phyloP scores from a whole-genome alignment of 1,140 invertebrate genomes.

The Drosophila elegans region DNA sequence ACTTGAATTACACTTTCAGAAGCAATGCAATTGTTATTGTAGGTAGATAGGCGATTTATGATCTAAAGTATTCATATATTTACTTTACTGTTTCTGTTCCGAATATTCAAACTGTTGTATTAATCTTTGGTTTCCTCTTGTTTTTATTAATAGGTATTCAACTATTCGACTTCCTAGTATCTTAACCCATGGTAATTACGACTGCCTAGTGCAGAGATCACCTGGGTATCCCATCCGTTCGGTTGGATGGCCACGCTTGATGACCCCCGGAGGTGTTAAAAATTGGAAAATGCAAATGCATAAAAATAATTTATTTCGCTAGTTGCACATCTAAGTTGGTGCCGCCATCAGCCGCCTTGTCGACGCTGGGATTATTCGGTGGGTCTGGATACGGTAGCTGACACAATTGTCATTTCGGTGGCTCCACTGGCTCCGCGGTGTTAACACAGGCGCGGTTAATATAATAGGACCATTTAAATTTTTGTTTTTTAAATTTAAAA shows the following conservation, averaged over 20 bases:
- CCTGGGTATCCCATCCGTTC: conserved; percentile 25
- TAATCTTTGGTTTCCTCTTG: not conserved
- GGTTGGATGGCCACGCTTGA: conserved; percentile 60
- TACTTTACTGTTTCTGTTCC: no score
- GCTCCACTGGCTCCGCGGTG: conserved; percentile 11
- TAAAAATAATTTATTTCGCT: conserved; percentile 82
- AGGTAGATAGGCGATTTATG: no score
- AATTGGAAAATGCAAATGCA: conserved; percentile 84
- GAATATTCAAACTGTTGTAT: no score
- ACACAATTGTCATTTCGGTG: conserved; percentile 83
- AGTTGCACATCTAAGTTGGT: conserved; percentile 71
- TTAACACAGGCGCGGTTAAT: not conserved
- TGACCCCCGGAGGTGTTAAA: conserved; percentile 84
- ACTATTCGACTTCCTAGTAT: not conserved
- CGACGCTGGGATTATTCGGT: conserved; percentile 35
- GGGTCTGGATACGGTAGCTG: conserved; percentile 73
- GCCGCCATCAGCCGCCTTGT: conserved; percentile 42
- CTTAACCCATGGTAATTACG: conserved; percentile 56
- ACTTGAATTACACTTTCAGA: no score
- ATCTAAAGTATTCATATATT: no score
- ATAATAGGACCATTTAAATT: not conserved
- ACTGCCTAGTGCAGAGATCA: conserved; percentile 44
- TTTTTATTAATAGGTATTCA: not conserved
- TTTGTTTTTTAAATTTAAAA: no score
- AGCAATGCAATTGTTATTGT: no score